These are phyloP conservation scores for Empidonax alnorum DNA, from an alignment of 2,113 vertebrate genomes.

Conservation along the genomic window DNA sequence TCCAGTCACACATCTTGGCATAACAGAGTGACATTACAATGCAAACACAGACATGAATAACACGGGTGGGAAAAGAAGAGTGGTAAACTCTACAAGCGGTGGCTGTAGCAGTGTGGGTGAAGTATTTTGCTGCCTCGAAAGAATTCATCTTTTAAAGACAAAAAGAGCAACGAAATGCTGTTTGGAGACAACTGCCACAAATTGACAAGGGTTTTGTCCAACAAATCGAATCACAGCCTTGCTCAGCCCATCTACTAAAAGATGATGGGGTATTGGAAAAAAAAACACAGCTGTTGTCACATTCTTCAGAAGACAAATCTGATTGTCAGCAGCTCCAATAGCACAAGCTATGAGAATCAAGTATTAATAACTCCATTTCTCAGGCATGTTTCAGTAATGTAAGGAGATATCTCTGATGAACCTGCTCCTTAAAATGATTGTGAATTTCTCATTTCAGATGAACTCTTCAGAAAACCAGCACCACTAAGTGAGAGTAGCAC, in stretches of 20 bases:
- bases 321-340: background rate
- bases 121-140: background rate
- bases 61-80: fast-evolving
- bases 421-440: background rate
- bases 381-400: background rate
- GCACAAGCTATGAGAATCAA: background rate
- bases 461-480: background rate
- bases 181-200: background rate
- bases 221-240: background rate
- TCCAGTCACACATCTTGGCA: background rate
- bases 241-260: background rate
- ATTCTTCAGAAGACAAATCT: background rate
- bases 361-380: background rate
- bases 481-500: background rate
- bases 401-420: background rate
- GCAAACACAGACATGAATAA: background rate
- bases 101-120: background rate
- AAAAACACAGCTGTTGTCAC: background rate
- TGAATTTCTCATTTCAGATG: background rate
- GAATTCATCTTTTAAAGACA: background rate
- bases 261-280: background rate
- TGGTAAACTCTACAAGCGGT: background rate
- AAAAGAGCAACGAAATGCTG: background rate
- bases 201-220: background rate
- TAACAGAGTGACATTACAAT: background rate